Evolutionary conservation across 2,888 invertebrate species (phyloP), one percentile per base, ranked within the genome.

Genomic region (Xestia sexstrigata): DNA sequence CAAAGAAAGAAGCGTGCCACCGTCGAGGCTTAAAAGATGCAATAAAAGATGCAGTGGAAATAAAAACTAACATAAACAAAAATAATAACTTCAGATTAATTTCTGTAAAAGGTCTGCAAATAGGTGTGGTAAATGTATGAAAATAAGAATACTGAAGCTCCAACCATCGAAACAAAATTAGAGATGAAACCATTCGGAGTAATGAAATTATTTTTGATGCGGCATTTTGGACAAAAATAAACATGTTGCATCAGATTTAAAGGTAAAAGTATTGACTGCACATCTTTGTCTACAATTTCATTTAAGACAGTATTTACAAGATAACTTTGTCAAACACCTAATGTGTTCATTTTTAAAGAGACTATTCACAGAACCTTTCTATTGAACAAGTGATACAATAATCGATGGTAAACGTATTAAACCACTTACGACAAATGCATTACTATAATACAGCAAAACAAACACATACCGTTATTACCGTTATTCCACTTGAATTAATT

Each of bases 261-360:
- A n/a, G 89, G 87, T 3, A 47, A 15, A 8, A 89, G 58, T 45
- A 88, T 78, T 11, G 65, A 70, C 65, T 84, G 84, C 11, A 87
- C 65, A 42, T 87, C 82, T 75, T 82, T 20, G 23, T 85, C 87
- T 0, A 88, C 30, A 2, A 17, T 45, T 60, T 84, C 80, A n/a
- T 73, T 66, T 4, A 76, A 30, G 17, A 76, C 20, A 20, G 49
- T 23, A 49, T 76, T 69, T 0, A 20, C 15, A n/a, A 15, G 15
- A 58, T 15, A 17, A 11, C 20, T 42, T 58, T 2, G 55, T 26
- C 13, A 23, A 0, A 49, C 45, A 23, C 23, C 26, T 5, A 62
- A 17, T 26, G 52, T 63, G 0, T 45, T 69, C 58, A 74, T 74
- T 74, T 58, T 65, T 35, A 9, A 45, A 35, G 17, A 69, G 13